Percentiles rank a stretch among this genome's conserved stretches.
These are phyloP conservation scores for Salarias fasciatus DNA, from an alignment of 2,797 vertebrate species.

Conservation along the genomic window DNA sequence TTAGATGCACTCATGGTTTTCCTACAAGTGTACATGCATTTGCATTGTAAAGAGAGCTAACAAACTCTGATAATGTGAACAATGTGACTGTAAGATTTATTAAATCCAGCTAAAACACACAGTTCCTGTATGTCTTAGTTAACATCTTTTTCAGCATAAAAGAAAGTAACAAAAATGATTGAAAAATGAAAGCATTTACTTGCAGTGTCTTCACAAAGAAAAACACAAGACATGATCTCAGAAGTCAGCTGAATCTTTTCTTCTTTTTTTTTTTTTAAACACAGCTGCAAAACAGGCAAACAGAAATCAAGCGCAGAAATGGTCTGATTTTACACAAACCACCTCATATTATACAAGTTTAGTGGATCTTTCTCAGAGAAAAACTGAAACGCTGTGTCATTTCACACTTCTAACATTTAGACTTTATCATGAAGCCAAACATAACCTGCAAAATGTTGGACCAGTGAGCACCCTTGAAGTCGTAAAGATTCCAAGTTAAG, in stretches of 20 bases:
- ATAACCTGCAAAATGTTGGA: conserved; percentile 32
- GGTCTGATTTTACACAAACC: conserved; percentile 47
- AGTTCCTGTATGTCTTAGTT: too few relatives aligned
- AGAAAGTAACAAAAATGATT: conserved; percentile 19
- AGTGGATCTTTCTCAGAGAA: conserved; percentile 47
- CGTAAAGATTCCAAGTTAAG: conserved; percentile 32
- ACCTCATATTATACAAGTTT: conserved; percentile 47
- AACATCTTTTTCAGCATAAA: too few relatives aligned
- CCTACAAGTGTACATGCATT: too few relatives aligned
- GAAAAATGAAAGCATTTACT: conserved; percentile 77
- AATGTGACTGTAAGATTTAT: too few relatives aligned
- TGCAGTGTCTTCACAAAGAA: conserved; percentile 56
- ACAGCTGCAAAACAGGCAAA: conserved; percentile 60
- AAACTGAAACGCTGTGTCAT: conserved; percentile 55
- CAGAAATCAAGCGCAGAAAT: conserved; percentile 53
- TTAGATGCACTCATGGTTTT: too few relatives aligned
- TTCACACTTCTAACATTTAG: conserved; percentile 49
- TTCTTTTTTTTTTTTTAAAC: conserved; percentile 24
- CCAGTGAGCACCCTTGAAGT: conserved; percentile 42
- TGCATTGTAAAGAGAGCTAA: too few relatives aligned
- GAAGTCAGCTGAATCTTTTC: conserved; percentile 10
- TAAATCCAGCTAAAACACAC: too few relatives aligned
- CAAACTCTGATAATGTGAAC: too few relatives aligned
- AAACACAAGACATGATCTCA: conserved; percentile 58
- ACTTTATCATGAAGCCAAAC: conserved; percentile 50